These are phyloP conservation scores for Limnodromus scolopaceus DNA, from an alignment of 2,797 vertebrate genomes.

Conservation along the genomic window DNA sequence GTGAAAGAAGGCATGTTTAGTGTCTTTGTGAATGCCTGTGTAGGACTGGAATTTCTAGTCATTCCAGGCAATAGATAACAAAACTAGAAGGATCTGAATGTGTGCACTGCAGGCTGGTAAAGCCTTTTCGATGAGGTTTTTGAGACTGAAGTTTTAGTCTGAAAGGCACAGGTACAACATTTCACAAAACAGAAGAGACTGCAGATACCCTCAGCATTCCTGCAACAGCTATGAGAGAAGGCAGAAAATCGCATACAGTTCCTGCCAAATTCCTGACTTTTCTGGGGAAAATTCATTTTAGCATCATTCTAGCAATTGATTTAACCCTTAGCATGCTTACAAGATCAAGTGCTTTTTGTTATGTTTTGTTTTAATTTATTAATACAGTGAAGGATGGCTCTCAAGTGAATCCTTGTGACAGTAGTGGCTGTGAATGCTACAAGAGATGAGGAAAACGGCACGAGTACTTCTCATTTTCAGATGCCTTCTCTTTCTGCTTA, in stretches of 20 bases:
- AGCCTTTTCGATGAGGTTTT: not conserved
- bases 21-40: not conserved
- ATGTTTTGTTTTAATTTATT: not conserved
- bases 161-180: not conserved
- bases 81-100: not conserved
- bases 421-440: not conserved
- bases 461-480: not conserved
- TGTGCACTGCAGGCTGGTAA: not conserved
- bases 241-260: not conserved
- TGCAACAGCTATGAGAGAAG: not conserved
- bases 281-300: not conserved
- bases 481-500: constrained; percentile 14
- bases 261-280: not conserved
- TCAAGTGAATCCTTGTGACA: not conserved
- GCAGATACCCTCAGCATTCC: not conserved
- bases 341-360: not conserved
- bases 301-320: not conserved
- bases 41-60: not conserved
- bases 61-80: not conserved
- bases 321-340: not conserved
- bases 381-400: not conserved
- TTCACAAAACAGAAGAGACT: not conserved
- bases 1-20: not conserved
- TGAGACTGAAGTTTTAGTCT: not conserved
- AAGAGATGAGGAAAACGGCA: not conserved